Conservation (phyloP, 2,888 invertebrate species). For the Elegia similella region DNA sequence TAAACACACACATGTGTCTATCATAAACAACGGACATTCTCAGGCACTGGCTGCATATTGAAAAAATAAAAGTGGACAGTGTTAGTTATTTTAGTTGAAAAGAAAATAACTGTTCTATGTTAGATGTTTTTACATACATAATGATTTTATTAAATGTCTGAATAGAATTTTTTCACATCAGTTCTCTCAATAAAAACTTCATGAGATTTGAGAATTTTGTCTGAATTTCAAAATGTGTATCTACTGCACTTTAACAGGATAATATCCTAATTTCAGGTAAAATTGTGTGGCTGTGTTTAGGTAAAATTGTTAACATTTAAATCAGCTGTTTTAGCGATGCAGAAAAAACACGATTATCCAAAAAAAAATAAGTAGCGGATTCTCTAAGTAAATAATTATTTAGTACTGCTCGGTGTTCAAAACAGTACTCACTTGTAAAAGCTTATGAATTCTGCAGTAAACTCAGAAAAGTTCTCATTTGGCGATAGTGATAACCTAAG, state of each 20-base stretch:
- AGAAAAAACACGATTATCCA: background rate
- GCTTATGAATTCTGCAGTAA: background rate
- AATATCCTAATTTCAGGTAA: too few species aligned
- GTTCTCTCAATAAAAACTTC: too few species aligned
- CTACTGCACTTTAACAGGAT: background rate
- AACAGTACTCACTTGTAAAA: conserved; percentile 9
- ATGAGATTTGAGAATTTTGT: background rate
- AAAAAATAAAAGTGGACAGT: conserved; percentile 45
- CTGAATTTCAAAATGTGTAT: background rate
- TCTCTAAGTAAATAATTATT: background rate
- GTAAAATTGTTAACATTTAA: background rate
- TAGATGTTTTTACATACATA: too few species aligned
- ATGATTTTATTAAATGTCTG: too few species aligned
- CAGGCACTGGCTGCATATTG: conserved; percentile 36
- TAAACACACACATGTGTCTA: conserved; percentile 46
- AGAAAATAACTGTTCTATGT: background rate
- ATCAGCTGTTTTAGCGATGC: conserved; percentile 1
- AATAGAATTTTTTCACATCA: too few species aligned
- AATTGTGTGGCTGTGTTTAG: too few species aligned
- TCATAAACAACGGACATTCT: conserved; percentile 48
- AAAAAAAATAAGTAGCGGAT: background rate
- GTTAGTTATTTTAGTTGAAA: conserved; percentile 46
- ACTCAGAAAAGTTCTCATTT: conserved; percentile 15
- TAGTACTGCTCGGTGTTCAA: background rate
- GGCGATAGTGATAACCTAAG: conserved; percentile 19